Evolutionary conservation across 2,888 invertebrate species (phyloP), one percentile per base, ranked within the genome.

Genomic region (Xestoiulus laeticollis): DNA sequence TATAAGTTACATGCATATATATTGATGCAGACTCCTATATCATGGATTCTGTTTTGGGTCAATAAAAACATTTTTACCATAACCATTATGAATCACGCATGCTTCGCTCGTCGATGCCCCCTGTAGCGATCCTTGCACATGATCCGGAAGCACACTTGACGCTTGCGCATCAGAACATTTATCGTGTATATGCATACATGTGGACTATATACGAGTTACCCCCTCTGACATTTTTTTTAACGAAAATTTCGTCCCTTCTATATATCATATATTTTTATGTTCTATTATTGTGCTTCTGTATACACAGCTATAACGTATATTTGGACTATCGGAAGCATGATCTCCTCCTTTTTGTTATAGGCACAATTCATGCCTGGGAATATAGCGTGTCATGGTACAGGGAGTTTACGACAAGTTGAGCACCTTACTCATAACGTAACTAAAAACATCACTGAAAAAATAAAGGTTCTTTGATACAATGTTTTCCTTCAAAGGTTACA

Each of bases 91-190:
- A 22, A 68, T 68, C 68, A 68, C 68, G 68, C 68, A 26, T 68
- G 68, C 68, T 5, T 26, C 26, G 68, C 26, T n/a, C 12, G 22
- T 68, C 10, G 22, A 26, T 26, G 8, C n/a, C 68, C 68, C 68
- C 68, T 26, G 12, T n/a, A 19, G 68, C 5, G 5, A 22, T 68
- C 68, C 22, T 22, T 68, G 22, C 68, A n/a, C 22, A 68, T 22
- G 68, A 68, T 68, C 68, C 68, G 68, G 68, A 68, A 68, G 68
- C 68, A 26, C 26, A 26, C 68, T 68, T 68, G 68, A 68, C 68
- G 68, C 68, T 26, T 68, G 68, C 68, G 68, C 68, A 22, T 68
- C 68, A 68, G 53, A 2, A n/a, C n/a, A 59, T 6, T 12, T 16
- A 16, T 59, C 16, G 5, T n/a, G n/a, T n/a, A n/a, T n/a, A n/a